phyloP scores from a whole-genome alignment of 2,888 invertebrate genomes.

The Dicycla oo region DNA sequence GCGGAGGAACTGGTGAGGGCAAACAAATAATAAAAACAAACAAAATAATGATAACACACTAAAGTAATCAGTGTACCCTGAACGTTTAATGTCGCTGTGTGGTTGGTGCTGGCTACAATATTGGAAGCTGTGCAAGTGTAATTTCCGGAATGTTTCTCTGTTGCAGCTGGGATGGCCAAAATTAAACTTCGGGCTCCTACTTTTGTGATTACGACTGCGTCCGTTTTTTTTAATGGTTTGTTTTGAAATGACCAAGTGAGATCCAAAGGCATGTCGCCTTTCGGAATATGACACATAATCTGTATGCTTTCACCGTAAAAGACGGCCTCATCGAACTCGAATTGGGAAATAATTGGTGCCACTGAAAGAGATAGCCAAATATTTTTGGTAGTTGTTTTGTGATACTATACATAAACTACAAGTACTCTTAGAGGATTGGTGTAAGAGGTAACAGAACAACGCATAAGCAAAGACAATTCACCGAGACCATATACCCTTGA shows the following conservation, averaged over 20 bases:
- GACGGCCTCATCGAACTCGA: conserved; percentile 90
- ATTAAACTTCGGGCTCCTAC: conserved; percentile 91
- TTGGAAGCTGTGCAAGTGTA: conserved; percentile 94
- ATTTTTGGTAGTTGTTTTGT: conserved; percentile 47
- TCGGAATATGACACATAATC: conserved; percentile 90
- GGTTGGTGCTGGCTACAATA: conserved; percentile 91
- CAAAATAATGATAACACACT: conserved; percentile 70
- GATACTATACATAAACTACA: conserved; percentile 45
- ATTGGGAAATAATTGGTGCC: conserved; percentile 91
- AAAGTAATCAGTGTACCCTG: conserved; percentile 90
- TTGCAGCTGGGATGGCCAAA: conserved; percentile 92
- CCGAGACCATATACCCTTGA: conserved; percentile 90
- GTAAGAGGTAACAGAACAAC: conserved; percentile 71
- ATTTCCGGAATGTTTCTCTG: conserved; percentile 93
- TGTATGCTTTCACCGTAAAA: conserved; percentile 91
- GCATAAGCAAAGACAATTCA: conserved; percentile 79
- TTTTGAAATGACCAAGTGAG: conserved; percentile 93
- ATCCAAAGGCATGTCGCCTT: conserved; percentile 93
- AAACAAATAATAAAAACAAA: conserved; percentile 72
- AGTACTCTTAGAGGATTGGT: conserved; percentile 52
- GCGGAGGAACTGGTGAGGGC: conserved; percentile 90
- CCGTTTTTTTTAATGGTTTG: conserved; percentile 81
- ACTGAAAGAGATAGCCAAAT: conserved; percentile 84
- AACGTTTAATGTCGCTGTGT: conserved; percentile 91
- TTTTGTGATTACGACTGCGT: conserved; percentile 88